Percentiles rank a stretch among this genome's conserved stretches.
phyloP scores from a whole-genome alignment of 2,797 vertebrate genomes.

The Dipus sagitta region DNA sequence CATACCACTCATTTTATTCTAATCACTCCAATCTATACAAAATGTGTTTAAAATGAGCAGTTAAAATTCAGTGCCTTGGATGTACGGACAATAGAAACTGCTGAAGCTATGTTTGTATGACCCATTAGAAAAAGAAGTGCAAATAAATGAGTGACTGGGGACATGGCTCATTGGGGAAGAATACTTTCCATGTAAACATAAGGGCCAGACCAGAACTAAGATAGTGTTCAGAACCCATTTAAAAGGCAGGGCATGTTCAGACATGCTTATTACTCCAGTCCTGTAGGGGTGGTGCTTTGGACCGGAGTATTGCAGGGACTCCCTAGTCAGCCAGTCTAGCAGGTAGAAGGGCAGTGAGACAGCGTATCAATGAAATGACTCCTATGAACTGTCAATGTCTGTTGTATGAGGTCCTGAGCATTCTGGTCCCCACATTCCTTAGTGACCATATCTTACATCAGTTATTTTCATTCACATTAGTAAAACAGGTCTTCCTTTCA shows the following conservation, averaged over 20 bases:
- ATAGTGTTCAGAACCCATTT: too few species aligned
- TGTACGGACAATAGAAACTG: not conserved
- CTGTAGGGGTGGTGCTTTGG: too few species aligned
- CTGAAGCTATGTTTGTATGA: not conserved
- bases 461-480: too few species aligned
- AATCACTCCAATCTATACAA: not conserved
- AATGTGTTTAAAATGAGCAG: conserved; percentile 45
- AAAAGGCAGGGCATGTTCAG: too few species aligned
- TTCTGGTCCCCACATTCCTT: not conserved
- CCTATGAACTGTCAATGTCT: not conserved
- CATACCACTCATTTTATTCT: not conserved
- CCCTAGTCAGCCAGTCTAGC: too few species aligned
- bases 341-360: too few species aligned
- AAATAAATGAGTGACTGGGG: not conserved
- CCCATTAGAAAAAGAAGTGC: not conserved
- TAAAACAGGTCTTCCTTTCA: not conserved
- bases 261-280: too few species aligned
- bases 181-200: not conserved
- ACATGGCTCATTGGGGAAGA: too few species aligned
- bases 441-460: not conserved
- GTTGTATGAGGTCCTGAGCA: too few species aligned
- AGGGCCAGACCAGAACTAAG: too few species aligned
- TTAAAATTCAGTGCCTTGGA: conserved; percentile 2
- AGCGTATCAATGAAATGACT: not conserved
- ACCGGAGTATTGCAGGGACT: too few species aligned